These are phyloP conservation scores for Oriolus oriolus DNA, from an alignment of 2,113 vertebrate species.

Conservation along the genomic window DNA sequence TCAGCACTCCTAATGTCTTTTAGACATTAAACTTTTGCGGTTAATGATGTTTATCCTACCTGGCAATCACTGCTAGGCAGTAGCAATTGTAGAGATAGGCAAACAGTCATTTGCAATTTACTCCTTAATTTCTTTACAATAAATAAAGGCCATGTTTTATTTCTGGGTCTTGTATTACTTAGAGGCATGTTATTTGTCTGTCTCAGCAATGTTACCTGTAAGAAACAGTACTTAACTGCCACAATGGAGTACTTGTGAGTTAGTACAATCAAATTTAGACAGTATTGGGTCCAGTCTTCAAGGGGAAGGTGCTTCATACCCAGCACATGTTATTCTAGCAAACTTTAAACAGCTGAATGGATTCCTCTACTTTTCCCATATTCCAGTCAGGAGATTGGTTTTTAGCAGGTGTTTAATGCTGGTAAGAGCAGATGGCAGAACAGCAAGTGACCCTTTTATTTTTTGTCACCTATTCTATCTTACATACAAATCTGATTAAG, in stretches of 20 bases:
- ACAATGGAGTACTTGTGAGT: not conserved
- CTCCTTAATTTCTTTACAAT: constrained; percentile 9
- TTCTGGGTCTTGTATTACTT: not conserved
- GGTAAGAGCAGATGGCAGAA: not conserved
- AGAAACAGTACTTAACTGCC: not conserved
- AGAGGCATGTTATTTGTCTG: not conserved
- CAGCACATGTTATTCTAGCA: not conserved
- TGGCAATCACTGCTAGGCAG: constrained; percentile 24
- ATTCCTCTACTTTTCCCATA: not conserved
- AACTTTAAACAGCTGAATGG: not conserved
- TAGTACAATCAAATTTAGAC: not conserved
- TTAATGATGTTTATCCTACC: constrained; percentile 43
- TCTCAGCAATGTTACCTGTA: not conserved
- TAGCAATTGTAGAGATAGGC: not conserved
- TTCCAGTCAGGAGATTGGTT: not conserved
- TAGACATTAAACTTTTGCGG: not conserved
- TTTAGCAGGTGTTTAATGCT: not conserved
- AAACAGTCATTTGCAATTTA: constrained; percentile 51
- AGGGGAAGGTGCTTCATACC: not conserved
- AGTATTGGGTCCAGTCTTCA: not conserved
- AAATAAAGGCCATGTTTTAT: constrained; percentile 1
- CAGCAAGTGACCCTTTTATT: not conserved
- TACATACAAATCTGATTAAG: not conserved
- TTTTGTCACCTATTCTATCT: not conserved
- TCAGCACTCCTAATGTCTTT: not conserved